Base-by-base conservation (phyloP, 2,113 vertebrate genomes). In the Garra rufa region DNA sequence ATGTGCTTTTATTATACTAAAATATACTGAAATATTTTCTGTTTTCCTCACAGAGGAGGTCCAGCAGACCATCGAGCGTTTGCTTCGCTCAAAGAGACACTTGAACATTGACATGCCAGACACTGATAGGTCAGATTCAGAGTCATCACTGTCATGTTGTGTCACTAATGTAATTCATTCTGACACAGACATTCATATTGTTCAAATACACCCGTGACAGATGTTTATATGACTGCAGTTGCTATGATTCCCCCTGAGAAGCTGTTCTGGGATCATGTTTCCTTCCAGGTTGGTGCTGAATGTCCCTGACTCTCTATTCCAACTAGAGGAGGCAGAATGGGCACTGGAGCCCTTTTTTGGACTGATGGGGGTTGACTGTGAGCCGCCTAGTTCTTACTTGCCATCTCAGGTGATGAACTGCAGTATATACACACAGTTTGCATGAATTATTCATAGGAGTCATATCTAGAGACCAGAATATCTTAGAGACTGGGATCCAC, bases 341-440 rank as follows among this genome's bases (percentile, higher is more conserved):
- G 95, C 95, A 6, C 94, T 94, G 41, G 94, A 96, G 76, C 96
- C 95, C 0, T 97, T 96, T 88, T 96, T 96, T 76, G 95, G 96
- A 38, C 81, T 93, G 83, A 96, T 96, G 94, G 89, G 88, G 1
- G 83, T 91, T 76, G 88, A 90, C 1, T 89, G 89, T 3, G 52
- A 88, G 17, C 94, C 94, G 19, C 94, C 94, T 17, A 94, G 93
- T 65, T 95, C 95, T 55, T 86, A 84, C 1, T 80, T 85, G 63
- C 91, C 94, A 67, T 91, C 91, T 76, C 93, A 93, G 94, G 95
- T 95, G 86, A 70, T 50, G 17, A 70, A 73, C 24, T 30, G 24
- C 26, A 9, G 44, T 8, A 50, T 48, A 75, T 48, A 28, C 46
- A 50, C 50, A 19, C 15, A 14, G 44, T 73, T 24, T 73, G 10